Evolutionary conservation across 2,888 invertebrate genomes (phyloP).

Genomic region (Ectemnius continuus): DNA sequence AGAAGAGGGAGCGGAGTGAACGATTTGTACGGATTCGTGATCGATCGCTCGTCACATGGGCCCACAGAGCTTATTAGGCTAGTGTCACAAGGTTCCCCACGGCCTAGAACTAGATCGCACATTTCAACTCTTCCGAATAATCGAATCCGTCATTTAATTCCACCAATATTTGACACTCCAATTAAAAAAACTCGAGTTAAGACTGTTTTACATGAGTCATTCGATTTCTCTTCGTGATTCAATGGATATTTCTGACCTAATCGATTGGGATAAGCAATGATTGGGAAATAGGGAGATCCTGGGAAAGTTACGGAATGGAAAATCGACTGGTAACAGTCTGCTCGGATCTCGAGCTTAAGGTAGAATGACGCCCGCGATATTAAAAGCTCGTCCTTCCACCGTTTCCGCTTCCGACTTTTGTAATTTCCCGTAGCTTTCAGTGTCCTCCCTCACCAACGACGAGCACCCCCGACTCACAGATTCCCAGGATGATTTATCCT

Average conservation of each 20-base stretch:
- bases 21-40: conserved; percentile 76
- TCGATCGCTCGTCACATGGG: conserved; percentile 74
- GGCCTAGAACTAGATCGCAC: conserved; percentile 74
- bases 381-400: conserved; percentile 74
- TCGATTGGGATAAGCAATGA: too few species aligned
- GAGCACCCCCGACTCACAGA: too few species aligned
- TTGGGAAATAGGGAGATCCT: too few species aligned
- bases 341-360: conserved; percentile 56
- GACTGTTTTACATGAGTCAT: too few species aligned
- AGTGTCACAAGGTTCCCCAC: conserved; percentile 73
- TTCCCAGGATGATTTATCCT: conserved; percentile 46
- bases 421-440: conserved; percentile 76
- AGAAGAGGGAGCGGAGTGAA: conserved; percentile 30
- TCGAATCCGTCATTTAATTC: neutral
- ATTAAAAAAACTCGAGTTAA: too few species aligned
- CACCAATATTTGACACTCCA: too few species aligned
- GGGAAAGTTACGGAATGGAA: conserved; percentile 39
- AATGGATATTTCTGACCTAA: too few species aligned
- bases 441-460: conserved; percentile 22
- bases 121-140: conserved; percentile 1
- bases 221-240: too few species aligned
- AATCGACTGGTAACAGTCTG: conserved; percentile 55
- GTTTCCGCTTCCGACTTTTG: conserved; percentile 77
- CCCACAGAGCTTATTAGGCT: conserved; percentile 74
- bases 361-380: conserved; percentile 68